phyloP scores from a whole-genome alignment of 2,888 invertebrate genomes.

The Archips crataeganus region DNA sequence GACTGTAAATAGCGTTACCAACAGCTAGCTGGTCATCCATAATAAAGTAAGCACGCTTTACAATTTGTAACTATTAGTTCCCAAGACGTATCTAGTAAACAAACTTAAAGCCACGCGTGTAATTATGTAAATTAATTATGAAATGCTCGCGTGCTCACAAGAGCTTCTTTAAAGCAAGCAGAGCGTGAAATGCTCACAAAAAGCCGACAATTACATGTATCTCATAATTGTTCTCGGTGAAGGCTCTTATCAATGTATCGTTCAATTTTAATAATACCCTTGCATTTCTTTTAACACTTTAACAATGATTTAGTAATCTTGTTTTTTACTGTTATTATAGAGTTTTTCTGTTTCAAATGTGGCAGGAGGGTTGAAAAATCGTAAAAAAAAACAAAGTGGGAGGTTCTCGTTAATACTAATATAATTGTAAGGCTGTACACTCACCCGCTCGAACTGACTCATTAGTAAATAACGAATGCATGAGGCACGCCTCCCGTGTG shows the following conservation, averaged over 20 bases:
- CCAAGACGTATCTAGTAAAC: slow-evolving; percentile 11
- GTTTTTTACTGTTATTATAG: slow-evolving; percentile 50
- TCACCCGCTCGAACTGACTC: slow-evolving; percentile 80
- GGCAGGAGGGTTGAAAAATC: slow-evolving; percentile 48
- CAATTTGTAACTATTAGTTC: neutral
- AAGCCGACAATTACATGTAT: slow-evolving; percentile 60
- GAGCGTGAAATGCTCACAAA: slow-evolving; percentile 72
- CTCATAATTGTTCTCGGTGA: slow-evolving; percentile 35
- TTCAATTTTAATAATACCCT: slow-evolving; percentile 57
- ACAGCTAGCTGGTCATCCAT: neutral
- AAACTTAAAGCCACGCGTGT: slow-evolving; percentile 16
- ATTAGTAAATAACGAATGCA: slow-evolving; percentile 84
- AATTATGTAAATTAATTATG: slow-evolving; percentile 40
- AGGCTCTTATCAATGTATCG: slow-evolving; percentile 48
- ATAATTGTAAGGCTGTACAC: slow-evolving; percentile 81
- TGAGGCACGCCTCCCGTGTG: slow-evolving; percentile 74
- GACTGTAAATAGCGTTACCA: neutral
- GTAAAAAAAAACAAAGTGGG: slow-evolving; percentile 64
- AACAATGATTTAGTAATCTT: slow-evolving; percentile 57
- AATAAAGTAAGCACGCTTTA: neutral
- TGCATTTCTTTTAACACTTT: slow-evolving; percentile 57
- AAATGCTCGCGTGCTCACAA: slow-evolving; percentile 34
- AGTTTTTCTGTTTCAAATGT: slow-evolving; percentile 35
- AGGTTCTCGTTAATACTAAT: slow-evolving; percentile 80
- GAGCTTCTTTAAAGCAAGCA: slow-evolving; percentile 54